These are phyloP conservation scores for Hesperophylax magnus DNA, from an alignment of 1,140 invertebrate species.

Conservation along the genomic window DNA sequence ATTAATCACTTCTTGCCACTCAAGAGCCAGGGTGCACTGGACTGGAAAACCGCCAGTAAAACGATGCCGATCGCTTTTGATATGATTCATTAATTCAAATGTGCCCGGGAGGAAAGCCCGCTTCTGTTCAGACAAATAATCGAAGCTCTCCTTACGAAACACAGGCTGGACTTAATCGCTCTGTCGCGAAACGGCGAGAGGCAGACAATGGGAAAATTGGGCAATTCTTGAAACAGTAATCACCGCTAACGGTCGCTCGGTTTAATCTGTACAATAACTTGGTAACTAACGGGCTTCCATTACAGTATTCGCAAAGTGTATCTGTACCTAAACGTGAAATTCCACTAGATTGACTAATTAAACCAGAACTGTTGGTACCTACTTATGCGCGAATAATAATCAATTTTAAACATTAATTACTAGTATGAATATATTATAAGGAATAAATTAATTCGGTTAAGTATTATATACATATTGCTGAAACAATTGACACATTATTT, in stretches of 20 bases:
- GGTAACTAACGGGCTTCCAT: constrained; percentile 25
- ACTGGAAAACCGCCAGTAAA: constrained; percentile 3
- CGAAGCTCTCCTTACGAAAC: constrained; percentile 5
- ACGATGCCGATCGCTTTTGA: constrained; percentile 12
- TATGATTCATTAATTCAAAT: constrained; percentile 14
- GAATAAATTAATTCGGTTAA: no score
- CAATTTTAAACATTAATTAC: no score
- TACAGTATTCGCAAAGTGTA: constrained; percentile 2
- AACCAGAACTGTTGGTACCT: neutral
- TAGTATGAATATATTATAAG: no score
- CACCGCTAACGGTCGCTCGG: constrained; percentile 35
- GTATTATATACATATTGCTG: no score
- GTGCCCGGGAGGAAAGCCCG: neutral
- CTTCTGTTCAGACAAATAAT: constrained; percentile 16
- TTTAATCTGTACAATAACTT: constrained; percentile 39
- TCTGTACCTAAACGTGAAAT: constrained; percentile 4
- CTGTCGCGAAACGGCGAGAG: constrained; percentile 19
- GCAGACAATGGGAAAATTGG: constrained; percentile 16
- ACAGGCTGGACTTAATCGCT: constrained; percentile 26
- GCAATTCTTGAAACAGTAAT: constrained; percentile 38
- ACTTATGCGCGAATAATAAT: no score
- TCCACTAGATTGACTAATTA: constrained; percentile 24
- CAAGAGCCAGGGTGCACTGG: constrained; percentile 3
- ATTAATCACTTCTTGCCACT: constrained; percentile 8
- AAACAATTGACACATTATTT: no score